Evolutionary conservation across 2,797 vertebrate species (phyloP).

Genomic region (Rachycentron canadum): DNA sequence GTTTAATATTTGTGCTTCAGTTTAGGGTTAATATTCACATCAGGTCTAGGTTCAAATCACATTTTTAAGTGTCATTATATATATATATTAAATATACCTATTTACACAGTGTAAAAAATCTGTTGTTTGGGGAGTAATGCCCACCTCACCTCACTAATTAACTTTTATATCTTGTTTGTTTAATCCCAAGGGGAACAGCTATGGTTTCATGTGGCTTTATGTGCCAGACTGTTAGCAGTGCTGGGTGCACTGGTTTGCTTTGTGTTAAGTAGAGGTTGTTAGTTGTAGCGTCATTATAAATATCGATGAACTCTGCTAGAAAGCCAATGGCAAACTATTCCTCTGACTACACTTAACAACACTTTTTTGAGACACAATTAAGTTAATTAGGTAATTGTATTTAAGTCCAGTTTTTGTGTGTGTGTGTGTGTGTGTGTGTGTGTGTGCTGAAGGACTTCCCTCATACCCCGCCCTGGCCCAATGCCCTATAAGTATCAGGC

Average conservation of each 20-base stretch:
- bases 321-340: background rate
- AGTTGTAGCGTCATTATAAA: background rate
- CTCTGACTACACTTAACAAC: background rate
- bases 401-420: background rate
- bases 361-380: background rate
- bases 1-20: background rate
- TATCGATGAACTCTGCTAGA: too few species aligned
- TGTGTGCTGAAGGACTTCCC: constrained; percentile 44
- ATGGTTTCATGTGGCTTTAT: background rate
- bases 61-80: background rate
- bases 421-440: constrained; percentile 43
- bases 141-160: background rate
- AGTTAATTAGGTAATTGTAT: background rate
- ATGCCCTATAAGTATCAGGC: constrained; percentile 83
- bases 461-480: constrained; percentile 68
- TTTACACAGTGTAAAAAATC: background rate
- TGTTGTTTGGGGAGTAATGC: background rate
- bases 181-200: background rate
- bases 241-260: background rate
- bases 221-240: background rate
- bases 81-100: background rate
- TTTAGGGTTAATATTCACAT: background rate
- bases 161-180: background rate
- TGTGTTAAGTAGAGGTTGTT: background rate
- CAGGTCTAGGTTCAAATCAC: background rate